Base-by-base conservation (phyloP, 2,113 vertebrate genomes). In the Opisthocomus hoazin region DNA sequence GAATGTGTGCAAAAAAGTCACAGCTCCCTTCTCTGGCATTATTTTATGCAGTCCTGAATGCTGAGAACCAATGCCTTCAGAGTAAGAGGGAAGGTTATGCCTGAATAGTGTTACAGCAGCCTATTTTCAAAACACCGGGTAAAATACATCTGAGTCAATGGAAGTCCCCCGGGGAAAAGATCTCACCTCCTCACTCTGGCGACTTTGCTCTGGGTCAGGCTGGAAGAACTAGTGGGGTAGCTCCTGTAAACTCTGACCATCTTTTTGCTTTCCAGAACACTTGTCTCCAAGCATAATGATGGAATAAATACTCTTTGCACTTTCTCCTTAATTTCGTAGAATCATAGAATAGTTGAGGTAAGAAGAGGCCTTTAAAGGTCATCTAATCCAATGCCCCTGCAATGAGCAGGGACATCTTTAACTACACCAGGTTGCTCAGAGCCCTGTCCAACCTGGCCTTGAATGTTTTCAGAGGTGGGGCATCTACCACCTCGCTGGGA, bases 241-340 rank as follows among this genome's bases (percentile, higher is more conserved):
- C 34, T 84, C 20, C 30, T 63, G 26, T 74, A 74, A 77, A 46
- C 15, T 56, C 18, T 53, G 30, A 41, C 53, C 45, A 57, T 1
- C 7, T 26, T 45, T 65, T 80, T 73, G 5, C 21, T 80, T 81
- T 63, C 36, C 46, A 48, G 41, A 71, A 65, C 7, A 36, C 19
- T 10, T 27, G 10, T 66, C 27, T 81, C 10, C 30, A 82, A 75
- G 19, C 14, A 56, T 27, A 78, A 71, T 32, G 4, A 19, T 10
- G 1, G 12, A 39, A 84, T 30, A 46, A 66, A 63, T 15, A 1
- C 0, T 16, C 12, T 60, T 82, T 43, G 11, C 8, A 18, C 3
- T 39, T 79, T 66, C 78, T 10, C 24, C 4, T 77, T 50, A 12
- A 39, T 81, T 88, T n/a, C n/a, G n/a, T n/a, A n/a, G n/a, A n/a